phyloP scores from a whole-genome alignment of 2,113 vertebrate species.

The Fukomys damarensis region DNA sequence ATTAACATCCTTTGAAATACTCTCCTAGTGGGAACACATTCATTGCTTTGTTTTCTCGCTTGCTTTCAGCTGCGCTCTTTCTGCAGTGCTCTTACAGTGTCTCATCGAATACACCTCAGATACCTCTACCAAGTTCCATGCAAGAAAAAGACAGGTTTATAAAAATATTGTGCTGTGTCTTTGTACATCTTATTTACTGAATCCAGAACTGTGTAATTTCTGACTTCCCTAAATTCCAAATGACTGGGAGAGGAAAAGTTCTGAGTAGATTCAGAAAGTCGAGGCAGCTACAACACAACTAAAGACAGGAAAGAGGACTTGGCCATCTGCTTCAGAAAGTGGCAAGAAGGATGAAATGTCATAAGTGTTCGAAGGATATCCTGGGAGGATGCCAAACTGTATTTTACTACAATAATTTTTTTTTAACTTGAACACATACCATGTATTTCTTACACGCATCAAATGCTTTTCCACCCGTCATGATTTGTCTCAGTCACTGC shows the following conservation, averaged over 20 bases:
- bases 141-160: not conserved
- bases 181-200: not conserved
- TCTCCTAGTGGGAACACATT: rapidly evolving
- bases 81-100: not conserved
- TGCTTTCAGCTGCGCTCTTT: not conserved
- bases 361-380: no score
- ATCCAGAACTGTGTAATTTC: not conserved
- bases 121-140: not conserved
- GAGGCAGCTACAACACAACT: not conserved
- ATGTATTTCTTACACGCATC: not conserved
- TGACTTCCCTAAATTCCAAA: not conserved
- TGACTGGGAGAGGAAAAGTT: not conserved
- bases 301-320: not conserved
- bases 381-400: not conserved
- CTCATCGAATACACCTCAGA: not conserved
- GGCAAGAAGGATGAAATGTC: not conserved
- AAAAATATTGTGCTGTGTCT: not conserved
- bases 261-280: not conserved
- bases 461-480: not conserved
- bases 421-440: not conserved
- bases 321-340: not conserved
- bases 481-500: not conserved
- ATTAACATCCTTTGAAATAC: not conserved
- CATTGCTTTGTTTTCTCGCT: not conserved
- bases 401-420: not conserved